A percentile compares a stretch with the other conserved stretches of the same genome.
These are phyloP conservation scores for Teleogryllus oceanicus DNA, from an alignment of 2,888 invertebrate species.

Conservation along the genomic window DNA sequence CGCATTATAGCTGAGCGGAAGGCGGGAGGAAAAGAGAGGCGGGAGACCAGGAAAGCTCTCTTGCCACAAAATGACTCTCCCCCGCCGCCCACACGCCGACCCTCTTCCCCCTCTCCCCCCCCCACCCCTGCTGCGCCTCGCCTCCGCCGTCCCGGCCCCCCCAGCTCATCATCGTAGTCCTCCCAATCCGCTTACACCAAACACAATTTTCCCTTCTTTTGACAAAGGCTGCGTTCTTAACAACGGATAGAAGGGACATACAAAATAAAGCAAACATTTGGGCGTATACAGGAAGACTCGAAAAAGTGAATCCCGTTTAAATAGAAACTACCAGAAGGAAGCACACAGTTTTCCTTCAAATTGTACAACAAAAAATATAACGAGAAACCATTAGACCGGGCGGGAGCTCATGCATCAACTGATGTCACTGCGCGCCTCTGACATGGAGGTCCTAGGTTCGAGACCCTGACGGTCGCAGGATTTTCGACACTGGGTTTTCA, in stretches of 20 bases:
- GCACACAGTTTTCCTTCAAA: neutral
- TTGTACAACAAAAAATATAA: neutral
- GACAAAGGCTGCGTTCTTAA: slow-evolving; percentile 31
- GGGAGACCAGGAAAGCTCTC: neutral
- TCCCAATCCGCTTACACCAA: slow-evolving; percentile 33
- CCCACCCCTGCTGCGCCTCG: neutral
- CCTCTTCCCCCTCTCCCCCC: neutral
- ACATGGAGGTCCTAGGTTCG: too few relatives aligned
- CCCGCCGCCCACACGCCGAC: neutral
- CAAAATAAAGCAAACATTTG: neutral
- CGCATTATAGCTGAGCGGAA: neutral
- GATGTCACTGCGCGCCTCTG: too few relatives aligned
- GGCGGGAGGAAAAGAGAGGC: neutral
- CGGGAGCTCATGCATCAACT: too few relatives aligned
- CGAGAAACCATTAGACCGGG: neutral
- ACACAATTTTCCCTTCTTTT: slow-evolving; percentile 36
- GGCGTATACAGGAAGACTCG: too few relatives aligned
- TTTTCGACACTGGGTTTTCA: too few relatives aligned
- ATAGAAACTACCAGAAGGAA: neutral
- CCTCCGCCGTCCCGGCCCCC: neutral
- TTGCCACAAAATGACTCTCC: neutral
- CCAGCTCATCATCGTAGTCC: neutral
- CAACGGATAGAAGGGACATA: neutral
- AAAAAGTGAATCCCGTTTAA: too few relatives aligned
- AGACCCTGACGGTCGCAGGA: too few relatives aligned